Evolutionary conservation across 2,888 invertebrate species (phyloP).

Genomic region (Drosophila anomelani): DNA sequence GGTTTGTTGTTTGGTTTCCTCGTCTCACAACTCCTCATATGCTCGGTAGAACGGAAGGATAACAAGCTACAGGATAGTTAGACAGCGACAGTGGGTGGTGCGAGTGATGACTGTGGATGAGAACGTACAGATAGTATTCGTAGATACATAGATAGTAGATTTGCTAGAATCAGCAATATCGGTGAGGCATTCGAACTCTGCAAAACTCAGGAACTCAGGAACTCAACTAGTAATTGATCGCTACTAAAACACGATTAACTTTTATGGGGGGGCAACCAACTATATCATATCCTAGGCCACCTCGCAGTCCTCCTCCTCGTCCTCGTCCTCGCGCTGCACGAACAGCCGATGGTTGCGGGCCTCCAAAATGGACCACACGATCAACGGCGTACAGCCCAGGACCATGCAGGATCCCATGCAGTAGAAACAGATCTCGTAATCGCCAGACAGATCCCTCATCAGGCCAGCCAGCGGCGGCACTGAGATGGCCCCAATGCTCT

Average conservation of each 20-base stretch:
- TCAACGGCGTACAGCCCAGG: slow-evolving; percentile 88
- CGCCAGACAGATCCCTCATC: slow-evolving; percentile 89
- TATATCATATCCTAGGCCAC: slow-evolving; percentile 74
- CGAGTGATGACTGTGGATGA: slow-evolving; percentile 1
- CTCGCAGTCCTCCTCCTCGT: slow-evolving; percentile 80
- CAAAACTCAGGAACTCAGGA: slow-evolving; percentile 40
- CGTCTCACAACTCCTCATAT: slow-evolving; percentile 23
- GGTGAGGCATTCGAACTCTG: slow-evolving; percentile 74
- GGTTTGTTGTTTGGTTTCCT: slow-evolving; percentile 34
- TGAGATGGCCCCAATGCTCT: slow-evolving; percentile 90
- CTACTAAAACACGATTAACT: slow-evolving; percentile 70
- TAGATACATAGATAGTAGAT: slow-evolving; percentile 18
- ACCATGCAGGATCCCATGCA: slow-evolving; percentile 92
- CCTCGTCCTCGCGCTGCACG: slow-evolving; percentile 80
- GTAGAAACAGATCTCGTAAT: slow-evolving; percentile 90
- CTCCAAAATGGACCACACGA: slow-evolving; percentile 85
- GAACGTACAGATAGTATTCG: slow-evolving; percentile 32
- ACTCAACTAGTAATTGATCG: slow-evolving; percentile 56
- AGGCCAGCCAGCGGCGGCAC: slow-evolving; percentile 90
- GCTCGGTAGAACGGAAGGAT: slow-evolving; percentile 33
- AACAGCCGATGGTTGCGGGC: slow-evolving; percentile 79
- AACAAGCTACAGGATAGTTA: slow-evolving; percentile 25
- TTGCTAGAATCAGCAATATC: slow-evolving; percentile 61
- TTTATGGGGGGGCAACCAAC: slow-evolving; percentile 46
- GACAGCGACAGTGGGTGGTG: slow-evolving; percentile 18